Conservation (phyloP, 1,140 invertebrate genomes). For the Leptinotarsa lineolata region DNA sequence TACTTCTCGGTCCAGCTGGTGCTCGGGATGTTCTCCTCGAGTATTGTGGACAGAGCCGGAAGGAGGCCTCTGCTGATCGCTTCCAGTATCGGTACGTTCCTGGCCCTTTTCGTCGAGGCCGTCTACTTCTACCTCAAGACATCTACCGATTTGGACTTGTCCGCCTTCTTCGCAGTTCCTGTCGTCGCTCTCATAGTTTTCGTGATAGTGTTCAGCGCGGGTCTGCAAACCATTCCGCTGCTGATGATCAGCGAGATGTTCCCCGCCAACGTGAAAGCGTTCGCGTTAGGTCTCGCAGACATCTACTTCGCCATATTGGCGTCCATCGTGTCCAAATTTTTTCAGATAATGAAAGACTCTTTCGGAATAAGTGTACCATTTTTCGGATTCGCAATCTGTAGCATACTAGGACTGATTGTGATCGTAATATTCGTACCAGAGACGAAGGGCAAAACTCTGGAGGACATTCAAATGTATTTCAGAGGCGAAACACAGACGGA, state of each 20-base stretch:
- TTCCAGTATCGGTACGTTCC: constrained; percentile 62
- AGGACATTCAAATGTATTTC: constrained; percentile 54
- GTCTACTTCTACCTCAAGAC: constrained; percentile 60
- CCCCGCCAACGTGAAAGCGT: constrained; percentile 69
- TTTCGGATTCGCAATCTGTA: constrained; percentile 73
- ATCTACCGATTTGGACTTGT: constrained; percentile 39
- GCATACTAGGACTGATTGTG: constrained; percentile 66
- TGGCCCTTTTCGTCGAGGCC: constrained; percentile 62
- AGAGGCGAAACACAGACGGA: constrained; percentile 32
- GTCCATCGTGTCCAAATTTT: constrained; percentile 76
- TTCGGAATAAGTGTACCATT: constrained; percentile 72
- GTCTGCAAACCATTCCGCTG: constrained; percentile 72
- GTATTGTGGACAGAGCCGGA: constrained; percentile 73
- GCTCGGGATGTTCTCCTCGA: constrained; percentile 65
- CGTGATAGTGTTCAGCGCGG: constrained; percentile 71
- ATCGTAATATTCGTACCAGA: constrained; percentile 73
- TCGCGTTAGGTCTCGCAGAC: constrained; percentile 71
- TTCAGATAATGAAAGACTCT: constrained; percentile 65
- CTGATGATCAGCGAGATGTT: constrained; percentile 77
- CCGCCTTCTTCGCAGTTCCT: constrained; percentile 57
- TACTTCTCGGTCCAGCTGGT: constrained; percentile 70
- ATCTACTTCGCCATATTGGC: constrained; percentile 72
- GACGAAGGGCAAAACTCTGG: constrained; percentile 80
- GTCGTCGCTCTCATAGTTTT: constrained; percentile 69
- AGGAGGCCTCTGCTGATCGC: constrained; percentile 69